Conservation (phyloP, 1,140 invertebrate genomes). For the Drosophila nikananu region DNA sequence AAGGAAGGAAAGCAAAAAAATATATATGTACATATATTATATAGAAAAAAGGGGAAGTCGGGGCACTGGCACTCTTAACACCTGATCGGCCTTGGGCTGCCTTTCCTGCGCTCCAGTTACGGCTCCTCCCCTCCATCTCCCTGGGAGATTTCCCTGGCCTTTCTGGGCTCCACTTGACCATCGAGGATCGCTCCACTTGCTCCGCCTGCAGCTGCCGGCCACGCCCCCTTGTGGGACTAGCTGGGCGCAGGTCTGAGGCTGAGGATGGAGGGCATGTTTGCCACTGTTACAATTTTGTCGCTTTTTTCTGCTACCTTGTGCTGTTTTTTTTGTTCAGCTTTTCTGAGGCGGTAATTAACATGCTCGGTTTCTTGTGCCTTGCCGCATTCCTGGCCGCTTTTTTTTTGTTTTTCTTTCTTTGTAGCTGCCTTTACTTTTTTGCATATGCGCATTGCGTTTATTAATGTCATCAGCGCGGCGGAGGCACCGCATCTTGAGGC, state of each 20-base stretch:
- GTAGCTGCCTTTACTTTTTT: constrained; percentile 36
- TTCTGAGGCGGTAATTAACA: constrained; percentile 39
- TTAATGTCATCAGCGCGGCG: constrained; percentile 79
- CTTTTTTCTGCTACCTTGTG: constrained; percentile 47
- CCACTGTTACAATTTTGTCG: constrained; percentile 80
- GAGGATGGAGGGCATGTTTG: constrained; percentile 33
- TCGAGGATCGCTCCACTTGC: constrained; percentile 10
- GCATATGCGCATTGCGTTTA: constrained; percentile 73
- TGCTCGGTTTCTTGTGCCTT: constrained; percentile 23
- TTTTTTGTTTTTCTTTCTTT: background rate
- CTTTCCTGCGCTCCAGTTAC: constrained; percentile 38
- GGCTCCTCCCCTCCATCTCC: background rate
- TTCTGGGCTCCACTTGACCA: constrained; percentile 32
- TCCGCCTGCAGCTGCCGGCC: constrained; percentile 24
- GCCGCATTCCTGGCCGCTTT: constrained; percentile 18
- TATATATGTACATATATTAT: no score
- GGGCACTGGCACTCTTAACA: constrained; percentile 24
- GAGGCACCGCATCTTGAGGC: constrained; percentile 2
- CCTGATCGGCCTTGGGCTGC: constrained; percentile 73
- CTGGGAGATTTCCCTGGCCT: background rate
- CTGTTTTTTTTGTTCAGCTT: constrained; percentile 6
- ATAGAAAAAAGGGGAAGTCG: background rate
- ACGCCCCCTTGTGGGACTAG: constrained; percentile 47
- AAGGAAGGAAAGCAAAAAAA: background rate
- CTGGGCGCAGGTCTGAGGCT: constrained; percentile 8